phyloP scores from a whole-genome alignment of 2,113 vertebrate genomes.

The Elgaria multicarinata region DNA sequence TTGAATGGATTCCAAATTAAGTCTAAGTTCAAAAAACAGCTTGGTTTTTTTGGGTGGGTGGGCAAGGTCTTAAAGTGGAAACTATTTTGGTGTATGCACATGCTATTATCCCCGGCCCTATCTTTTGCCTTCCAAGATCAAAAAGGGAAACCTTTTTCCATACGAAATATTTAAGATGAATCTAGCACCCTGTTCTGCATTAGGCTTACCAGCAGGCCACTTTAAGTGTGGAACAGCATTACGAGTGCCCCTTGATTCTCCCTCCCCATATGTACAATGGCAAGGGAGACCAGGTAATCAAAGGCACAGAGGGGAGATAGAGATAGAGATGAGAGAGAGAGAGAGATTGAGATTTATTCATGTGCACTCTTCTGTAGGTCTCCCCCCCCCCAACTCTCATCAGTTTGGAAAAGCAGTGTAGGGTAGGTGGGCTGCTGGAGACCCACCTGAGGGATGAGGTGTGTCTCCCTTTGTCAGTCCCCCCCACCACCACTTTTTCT shows the following conservation, averaged over 20 bases:
- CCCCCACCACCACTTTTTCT: too few species aligned
- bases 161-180: too few species aligned
- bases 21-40: not conserved
- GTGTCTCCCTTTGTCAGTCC: too few species aligned
- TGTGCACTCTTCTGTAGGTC: not conserved
- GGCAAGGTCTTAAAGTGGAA: not conserved
- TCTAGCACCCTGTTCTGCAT: not conserved
- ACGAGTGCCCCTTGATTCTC: not conserved
- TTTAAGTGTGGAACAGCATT: not conserved
- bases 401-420: too few species aligned
- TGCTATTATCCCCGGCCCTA: not conserved
- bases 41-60: not conserved
- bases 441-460: too few species aligned
- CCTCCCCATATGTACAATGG: not conserved
- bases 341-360: too few species aligned
- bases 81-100: not conserved
- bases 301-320: not conserved
- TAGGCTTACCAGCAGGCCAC: not conserved
- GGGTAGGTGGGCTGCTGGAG: too few species aligned
- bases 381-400: not conserved
- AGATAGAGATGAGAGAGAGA: slow-evolving; percentile 15
- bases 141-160: not conserved
- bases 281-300: too few species aligned
- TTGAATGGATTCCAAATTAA: not conserved
- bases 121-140: not conserved